These are phyloP conservation scores for Marisa cornuarietis DNA, from an alignment of 1,140 invertebrate genomes.

Conservation along the genomic window DNA sequence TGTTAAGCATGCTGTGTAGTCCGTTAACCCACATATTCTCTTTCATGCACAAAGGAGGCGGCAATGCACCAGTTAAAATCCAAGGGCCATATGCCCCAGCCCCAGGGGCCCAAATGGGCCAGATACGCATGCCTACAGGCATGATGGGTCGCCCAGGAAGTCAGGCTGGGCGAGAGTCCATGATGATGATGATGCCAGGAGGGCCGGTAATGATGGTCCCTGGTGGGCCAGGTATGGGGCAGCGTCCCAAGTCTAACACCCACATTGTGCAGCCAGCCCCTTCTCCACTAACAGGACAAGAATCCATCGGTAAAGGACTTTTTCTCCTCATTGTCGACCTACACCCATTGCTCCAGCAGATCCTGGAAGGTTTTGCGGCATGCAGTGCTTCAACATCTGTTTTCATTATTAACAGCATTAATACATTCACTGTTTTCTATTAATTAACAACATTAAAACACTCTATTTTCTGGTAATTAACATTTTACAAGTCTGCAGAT, in stretches of 20 bases:
- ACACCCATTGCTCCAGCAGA: too few relatives aligned
- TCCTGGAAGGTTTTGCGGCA: too few relatives aligned
- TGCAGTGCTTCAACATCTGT: too few relatives aligned
- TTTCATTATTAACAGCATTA: too few relatives aligned
- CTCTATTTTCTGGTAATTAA: too few relatives aligned
- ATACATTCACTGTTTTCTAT: too few relatives aligned
- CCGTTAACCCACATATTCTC: not conserved
- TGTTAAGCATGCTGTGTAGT: not conserved
- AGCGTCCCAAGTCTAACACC: conserved; percentile 7
- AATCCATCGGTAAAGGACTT: conserved; percentile 17
- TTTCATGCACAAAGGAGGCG: conserved; percentile 4
- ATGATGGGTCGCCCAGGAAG: conserved; percentile 33
- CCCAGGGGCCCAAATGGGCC: conserved; percentile 18
- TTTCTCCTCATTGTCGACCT: not conserved
- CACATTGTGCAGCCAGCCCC: conserved; percentile 20
- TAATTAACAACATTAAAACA: too few relatives aligned
- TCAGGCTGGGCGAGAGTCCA: conserved; percentile 18
- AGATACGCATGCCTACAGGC: conserved; percentile 21
- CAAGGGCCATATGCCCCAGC: conserved; percentile 22
- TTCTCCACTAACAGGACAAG: conserved; percentile 9
- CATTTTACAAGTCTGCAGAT: too few relatives aligned
- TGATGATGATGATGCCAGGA: conserved; percentile 21
- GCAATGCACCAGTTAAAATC: conserved; percentile 20
- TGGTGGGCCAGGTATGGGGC: not conserved
- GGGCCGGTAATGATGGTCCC: conserved; percentile 14